A percentile compares a stretch with the other conserved stretches of the same genome.
Conservation (phyloP, 2,888 invertebrate species). For the Thalpophila matura region DNA sequence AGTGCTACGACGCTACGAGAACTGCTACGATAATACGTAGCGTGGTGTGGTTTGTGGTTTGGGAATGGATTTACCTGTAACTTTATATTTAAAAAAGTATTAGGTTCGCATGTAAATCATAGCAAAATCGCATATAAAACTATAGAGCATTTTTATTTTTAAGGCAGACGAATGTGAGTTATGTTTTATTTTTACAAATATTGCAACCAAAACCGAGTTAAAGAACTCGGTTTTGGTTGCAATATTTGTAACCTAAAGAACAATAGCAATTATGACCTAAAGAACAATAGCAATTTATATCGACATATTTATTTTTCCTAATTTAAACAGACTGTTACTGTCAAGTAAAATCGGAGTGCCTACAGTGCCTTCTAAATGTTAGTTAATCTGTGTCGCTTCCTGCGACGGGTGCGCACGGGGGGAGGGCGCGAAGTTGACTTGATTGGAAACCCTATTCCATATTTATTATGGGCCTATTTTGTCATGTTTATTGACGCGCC, state of each 20-base stretch:
- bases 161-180: not conserved
- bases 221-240: too few relatives aligned
- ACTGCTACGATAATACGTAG: slow-evolving; percentile 51
- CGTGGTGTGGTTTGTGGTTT: not conserved
- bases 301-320: not conserved
- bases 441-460: slow-evolving; percentile 90
- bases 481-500: slow-evolving; percentile 87
- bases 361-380: slow-evolving; percentile 63
- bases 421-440: slow-evolving; percentile 84
- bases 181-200: not conserved
- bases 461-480: slow-evolving; percentile 90
- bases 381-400: slow-evolving; percentile 71
- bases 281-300: too few relatives aligned
- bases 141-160: not conserved
- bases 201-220: not conserved
- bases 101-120: not conserved
- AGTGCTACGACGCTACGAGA: slow-evolving; percentile 60
- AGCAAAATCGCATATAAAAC: not conserved
- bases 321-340: not conserved
- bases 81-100: not conserved
- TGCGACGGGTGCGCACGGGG: slow-evolving; percentile 73
- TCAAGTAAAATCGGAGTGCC: not conserved
- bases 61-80: not conserved
- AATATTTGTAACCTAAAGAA: too few relatives aligned
- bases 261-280: too few relatives aligned